Base-by-base conservation (phyloP, 2,888 invertebrate genomes). In the Griposia aprilina region DNA sequence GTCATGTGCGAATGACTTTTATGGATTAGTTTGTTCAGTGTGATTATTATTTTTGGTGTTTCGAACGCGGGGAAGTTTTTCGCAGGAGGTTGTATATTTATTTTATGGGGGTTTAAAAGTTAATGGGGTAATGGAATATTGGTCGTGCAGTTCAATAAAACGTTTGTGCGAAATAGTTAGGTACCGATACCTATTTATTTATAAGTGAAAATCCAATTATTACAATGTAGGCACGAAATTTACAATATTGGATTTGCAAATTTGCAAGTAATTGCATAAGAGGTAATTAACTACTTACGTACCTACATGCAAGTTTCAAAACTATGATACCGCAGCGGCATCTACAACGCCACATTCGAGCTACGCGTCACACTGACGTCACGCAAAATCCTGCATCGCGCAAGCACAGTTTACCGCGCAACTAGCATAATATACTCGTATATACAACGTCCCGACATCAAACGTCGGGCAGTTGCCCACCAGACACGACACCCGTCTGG, bases 1-100 rank as follows among this genome's bases (percentile, higher is more conserved):
- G 93, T 94, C 93, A 94, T 92, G 92, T 93, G 93, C 91, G 89
- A 92, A 91, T 89, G 92, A 91, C 92, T 91, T 90, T 93, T 92
- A 92, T 92, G 89, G 90, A 93, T 93, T 91, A 90, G 90, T 89
- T 90, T 92, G 90, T 91, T 88, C 89, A 81, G 76, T 74, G 59
- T 77, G 83, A 78, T 85, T 88, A 89, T 86, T 84, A 82, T 88
- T 87, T 84, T 41, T 84, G 76, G 68, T 78, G 52, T 73, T 45
- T 69, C 3, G 63, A 78, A 72, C 50, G 45, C 8, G 1, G 13
- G 8, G 15, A 20, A 26, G 10, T 26, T 71, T 59, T 75, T 59
- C 11, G 26, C 11, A 36, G 48, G 26, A 10, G 57, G 50, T 23
- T 30, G 23, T 11, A 36, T 45, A 65, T 30, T 65, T 66, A 65